Conservation (phyloP, 2,888 invertebrate species). For the Kryphioiulus occultus region DNA sequence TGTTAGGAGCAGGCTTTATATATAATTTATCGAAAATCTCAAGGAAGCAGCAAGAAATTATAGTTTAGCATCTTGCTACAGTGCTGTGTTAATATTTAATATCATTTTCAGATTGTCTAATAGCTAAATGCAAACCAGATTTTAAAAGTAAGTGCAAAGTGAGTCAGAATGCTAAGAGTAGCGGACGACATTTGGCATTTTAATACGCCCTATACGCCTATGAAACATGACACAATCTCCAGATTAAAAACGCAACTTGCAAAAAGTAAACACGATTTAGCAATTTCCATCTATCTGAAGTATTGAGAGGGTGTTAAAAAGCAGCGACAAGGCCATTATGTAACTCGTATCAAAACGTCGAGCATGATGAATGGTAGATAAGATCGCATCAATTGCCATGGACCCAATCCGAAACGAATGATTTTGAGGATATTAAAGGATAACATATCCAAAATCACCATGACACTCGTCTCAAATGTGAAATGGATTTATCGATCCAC, state of each 20-base stretch:
- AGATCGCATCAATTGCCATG: not conserved
- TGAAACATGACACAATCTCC: not conserved
- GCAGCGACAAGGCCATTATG: not conserved
- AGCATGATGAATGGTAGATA: not conserved
- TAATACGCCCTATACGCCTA: not conserved
- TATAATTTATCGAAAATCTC: no score
- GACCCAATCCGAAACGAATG: constrained; percentile 22
- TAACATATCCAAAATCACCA: constrained; percentile 26
- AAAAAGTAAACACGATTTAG: not conserved
- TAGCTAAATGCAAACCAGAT: not conserved
- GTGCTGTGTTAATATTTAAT: no score
- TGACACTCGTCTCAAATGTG: not conserved
- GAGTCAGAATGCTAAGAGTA: not conserved
- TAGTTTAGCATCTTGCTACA: no score
- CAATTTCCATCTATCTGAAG: not conserved
- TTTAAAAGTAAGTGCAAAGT: not conserved
- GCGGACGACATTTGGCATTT: not conserved
- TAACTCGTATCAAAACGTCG: not conserved
- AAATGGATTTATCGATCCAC: constrained; percentile 25
- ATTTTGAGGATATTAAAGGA: not conserved
- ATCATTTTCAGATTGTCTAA: no score
- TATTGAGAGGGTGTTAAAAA: not conserved
- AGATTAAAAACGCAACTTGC: not conserved
- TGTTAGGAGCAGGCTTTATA: no score
- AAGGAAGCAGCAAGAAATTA: no score